A percentile compares a stretch with the other conserved stretches of the same genome.
phyloP scores from a whole-genome alignment of 2,888 invertebrate species.

The Crematogaster levior region DNA sequence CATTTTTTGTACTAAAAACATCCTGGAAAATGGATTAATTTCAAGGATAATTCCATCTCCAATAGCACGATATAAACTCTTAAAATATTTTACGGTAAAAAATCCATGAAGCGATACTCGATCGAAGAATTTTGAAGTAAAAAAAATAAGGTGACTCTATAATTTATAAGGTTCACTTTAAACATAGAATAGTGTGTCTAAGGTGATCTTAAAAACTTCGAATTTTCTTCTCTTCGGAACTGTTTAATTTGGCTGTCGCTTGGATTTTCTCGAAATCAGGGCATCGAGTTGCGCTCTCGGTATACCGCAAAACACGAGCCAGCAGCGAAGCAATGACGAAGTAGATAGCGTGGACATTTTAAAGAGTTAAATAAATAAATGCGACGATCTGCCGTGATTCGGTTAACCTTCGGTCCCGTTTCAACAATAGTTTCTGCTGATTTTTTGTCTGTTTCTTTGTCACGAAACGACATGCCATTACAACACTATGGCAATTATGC shows the following conservation, averaged over 20 bases:
- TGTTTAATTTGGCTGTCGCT: not conserved
- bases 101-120: not conserved
- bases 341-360: slow-evolving; percentile 50
- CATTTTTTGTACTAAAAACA: not conserved
- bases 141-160: not conserved
- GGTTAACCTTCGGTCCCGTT: slow-evolving; percentile 43
- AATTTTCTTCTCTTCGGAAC: not conserved
- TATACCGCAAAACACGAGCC: not conserved
- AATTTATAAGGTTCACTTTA: not conserved
- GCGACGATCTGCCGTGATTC: slow-evolving; percentile 39
- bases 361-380: slow-evolving; percentile 68
- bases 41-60: slow-evolving; percentile 6
- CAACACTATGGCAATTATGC: slow-evolving; percentile 49
- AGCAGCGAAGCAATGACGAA: slow-evolving; percentile 12
- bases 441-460: slow-evolving; percentile 58
- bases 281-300: not conserved
- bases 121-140: not conserved
- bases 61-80: not conserved
- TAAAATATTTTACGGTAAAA: slow-evolving; percentile 19
- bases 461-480: slow-evolving; percentile 51
- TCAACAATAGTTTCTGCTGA: not conserved
- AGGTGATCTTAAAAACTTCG: not conserved
- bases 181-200: not conserved
- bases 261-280: not conserved
- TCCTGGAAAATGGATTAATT: not conserved